Evolutionary conservation across 2,888 invertebrate genomes (phyloP), one percentile per base, ranked within the genome.

Genomic region (Rhamphomyia laevipes): DNA sequence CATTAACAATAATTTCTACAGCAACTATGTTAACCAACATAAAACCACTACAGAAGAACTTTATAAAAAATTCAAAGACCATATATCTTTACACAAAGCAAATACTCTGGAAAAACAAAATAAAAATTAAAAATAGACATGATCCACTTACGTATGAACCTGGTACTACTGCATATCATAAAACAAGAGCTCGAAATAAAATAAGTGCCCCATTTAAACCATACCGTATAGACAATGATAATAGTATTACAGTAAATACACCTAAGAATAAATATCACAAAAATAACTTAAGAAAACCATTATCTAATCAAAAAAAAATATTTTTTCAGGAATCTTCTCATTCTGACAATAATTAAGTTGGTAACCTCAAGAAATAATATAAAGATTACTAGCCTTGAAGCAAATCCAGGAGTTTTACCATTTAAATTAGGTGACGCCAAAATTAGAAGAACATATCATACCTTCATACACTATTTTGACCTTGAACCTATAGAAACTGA

Each of bases 81-180:
- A 21, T 21, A 21, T 21, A 21, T 21, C 21, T 4, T 21, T 21
- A 21, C 21, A 11, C 11, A 33, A 33, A 33, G 7, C 33, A 33
- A 33, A 4, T 5, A 33, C 37, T 18, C 40, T 49, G 37, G 45
- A 46, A 43, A 49, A 46, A 15, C 43, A 30, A 18, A 49, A 46
- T 49, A 42, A 46, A n/a, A n/a, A n/a, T n/a, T n/a, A n/a, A n/a
- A 37, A 46, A 37, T n/a, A 49, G 49, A 41, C 43, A 49, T 27
- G 10, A 43, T 13, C 40, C 50, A 18, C 12, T 43, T 5, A 40
- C 15, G 15, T 50, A 50, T 30, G 31, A 46, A 13, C 31, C 43
- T 23, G 41, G 37, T 43, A 30, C 12, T 43, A 42, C 9, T n/a
- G 27, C 43, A 27, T 50, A 50, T 37, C 46, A 50, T 38, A 46